phyloP scores from a whole-genome alignment of 2,797 vertebrate genomes.

The Fistularia tabacaria region DNA sequence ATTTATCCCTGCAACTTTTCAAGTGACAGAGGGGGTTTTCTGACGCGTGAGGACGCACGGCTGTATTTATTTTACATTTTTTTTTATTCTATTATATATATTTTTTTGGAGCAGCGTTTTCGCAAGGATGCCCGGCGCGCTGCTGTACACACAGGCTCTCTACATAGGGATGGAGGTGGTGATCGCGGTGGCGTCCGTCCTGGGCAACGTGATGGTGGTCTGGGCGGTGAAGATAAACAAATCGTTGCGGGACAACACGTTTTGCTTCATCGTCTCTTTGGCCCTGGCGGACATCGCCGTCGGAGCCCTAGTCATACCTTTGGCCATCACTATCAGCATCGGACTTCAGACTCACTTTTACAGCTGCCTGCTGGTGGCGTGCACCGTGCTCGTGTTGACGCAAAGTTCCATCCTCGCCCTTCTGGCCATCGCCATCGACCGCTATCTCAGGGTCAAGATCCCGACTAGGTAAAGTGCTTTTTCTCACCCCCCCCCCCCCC shows the following conservation, averaged over 20 bases:
- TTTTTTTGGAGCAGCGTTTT: slow-evolving; percentile 5
- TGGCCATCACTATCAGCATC: slow-evolving; percentile 93
- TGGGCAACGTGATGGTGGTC: slow-evolving; percentile 96
- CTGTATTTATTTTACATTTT: background rate
- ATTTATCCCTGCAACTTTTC: no score
- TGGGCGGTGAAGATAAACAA: slow-evolving; percentile 97
- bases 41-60: background rate
- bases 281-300: slow-evolving; percentile 94
- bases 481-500: background rate
- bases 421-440: slow-evolving; percentile 94
- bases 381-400: slow-evolving; percentile 93
- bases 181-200: slow-evolving; percentile 89
- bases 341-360: slow-evolving; percentile 90
- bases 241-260: slow-evolving; percentile 89
- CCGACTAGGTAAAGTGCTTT: slow-evolving; percentile 84
- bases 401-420: slow-evolving; percentile 98
- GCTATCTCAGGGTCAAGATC: slow-evolving; percentile 96
- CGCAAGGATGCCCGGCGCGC: slow-evolving; percentile 74
- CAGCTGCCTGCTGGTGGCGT: slow-evolving; percentile 93
- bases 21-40: no score
- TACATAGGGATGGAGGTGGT: slow-evolving; percentile 93
- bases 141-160: slow-evolving; percentile 76
- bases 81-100: background rate
- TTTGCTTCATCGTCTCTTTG: slow-evolving; percentile 95
- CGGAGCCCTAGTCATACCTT: slow-evolving; percentile 90